phyloP scores from a whole-genome alignment of 2,113 vertebrate species.

The Cololabis saira region DNA sequence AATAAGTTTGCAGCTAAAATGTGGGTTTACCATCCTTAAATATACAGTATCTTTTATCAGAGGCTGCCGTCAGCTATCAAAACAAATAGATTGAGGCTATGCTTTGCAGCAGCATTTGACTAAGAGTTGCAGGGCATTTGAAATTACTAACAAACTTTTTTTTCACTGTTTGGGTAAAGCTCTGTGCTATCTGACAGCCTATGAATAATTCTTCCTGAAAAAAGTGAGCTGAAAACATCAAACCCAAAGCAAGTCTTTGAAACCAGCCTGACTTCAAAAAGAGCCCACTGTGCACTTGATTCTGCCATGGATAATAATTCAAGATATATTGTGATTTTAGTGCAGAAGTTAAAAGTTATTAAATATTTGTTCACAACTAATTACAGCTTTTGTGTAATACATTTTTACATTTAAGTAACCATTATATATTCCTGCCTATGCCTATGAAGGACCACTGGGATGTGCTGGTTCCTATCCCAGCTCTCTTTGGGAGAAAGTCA shows the following conservation, averaged over 20 bases:
- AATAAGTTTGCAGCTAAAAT: background rate
- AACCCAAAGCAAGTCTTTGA: conserved; percentile 7
- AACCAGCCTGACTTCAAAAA: conserved; percentile 28
- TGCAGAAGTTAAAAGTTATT: too few species aligned
- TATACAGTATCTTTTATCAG: background rate
- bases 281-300: background rate
- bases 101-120: too few species aligned
- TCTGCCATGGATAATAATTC: conserved; percentile 16
- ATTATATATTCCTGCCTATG: too few species aligned
- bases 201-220: background rate
- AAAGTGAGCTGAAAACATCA: conserved; percentile 22
- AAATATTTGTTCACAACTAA: too few species aligned
- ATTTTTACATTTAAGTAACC: too few species aligned
- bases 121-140: too few species aligned
- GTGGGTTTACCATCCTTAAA: conserved; percentile 14
- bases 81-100: too few species aligned
- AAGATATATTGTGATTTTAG: conserved; percentile 6
- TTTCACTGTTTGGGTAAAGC: conserved; percentile 29
- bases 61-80: too few species aligned
- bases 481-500: too few species aligned
- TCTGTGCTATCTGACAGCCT: background rate
- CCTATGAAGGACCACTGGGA: too few species aligned
- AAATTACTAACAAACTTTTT: background rate
- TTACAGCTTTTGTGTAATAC: too few species aligned
- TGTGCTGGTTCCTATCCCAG: too few species aligned